Conservation (phyloP, 2,888 invertebrate genomes). For the Aplocera efformata region DNA sequence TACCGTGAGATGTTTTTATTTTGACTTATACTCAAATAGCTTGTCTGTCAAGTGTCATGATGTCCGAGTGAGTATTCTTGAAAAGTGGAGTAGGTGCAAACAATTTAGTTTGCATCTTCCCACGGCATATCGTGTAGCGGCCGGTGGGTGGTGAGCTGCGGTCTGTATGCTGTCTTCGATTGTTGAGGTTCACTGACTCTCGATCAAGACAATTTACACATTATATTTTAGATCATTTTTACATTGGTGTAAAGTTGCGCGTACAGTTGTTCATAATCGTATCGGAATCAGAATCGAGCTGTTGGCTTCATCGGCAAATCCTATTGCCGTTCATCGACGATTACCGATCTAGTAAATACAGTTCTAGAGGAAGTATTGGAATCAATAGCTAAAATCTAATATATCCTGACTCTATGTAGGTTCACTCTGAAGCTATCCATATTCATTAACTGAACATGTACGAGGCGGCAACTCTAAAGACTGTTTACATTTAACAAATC, state of each 20-base stretch:
- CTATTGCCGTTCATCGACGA: too few relatives aligned
- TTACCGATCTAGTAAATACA: too few relatives aligned
- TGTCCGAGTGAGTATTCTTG: constrained; percentile 25
- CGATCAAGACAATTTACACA: constrained; percentile 23
- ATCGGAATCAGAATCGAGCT: too few relatives aligned
- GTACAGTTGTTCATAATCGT: too few relatives aligned
- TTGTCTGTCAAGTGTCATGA: constrained; percentile 24
- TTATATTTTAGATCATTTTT: constrained; percentile 5
- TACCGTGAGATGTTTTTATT: constrained; percentile 22
- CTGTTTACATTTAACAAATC: constrained; percentile 2
- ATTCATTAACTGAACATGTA: too few relatives aligned
- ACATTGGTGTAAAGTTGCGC: too few relatives aligned
- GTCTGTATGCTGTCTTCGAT: constrained; percentile 19
- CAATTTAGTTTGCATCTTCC: constrained; percentile 37
- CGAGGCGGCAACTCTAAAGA: too few relatives aligned
- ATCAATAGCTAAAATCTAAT: too few relatives aligned
- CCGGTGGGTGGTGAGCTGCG: constrained; percentile 35
- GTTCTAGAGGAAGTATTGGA: too few relatives aligned
- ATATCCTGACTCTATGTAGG: too few relatives aligned
- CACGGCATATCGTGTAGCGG: constrained; percentile 33
- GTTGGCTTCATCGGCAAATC: too few relatives aligned
- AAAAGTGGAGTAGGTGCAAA: constrained; percentile 31
- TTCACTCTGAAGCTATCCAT: too few relatives aligned
- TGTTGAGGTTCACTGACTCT: constrained; percentile 30
- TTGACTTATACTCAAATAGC: constrained; percentile 23